Evolutionary conservation across 1,140 invertebrate genomes (phyloP).

Genomic region (Cotesia chilonis): DNA sequence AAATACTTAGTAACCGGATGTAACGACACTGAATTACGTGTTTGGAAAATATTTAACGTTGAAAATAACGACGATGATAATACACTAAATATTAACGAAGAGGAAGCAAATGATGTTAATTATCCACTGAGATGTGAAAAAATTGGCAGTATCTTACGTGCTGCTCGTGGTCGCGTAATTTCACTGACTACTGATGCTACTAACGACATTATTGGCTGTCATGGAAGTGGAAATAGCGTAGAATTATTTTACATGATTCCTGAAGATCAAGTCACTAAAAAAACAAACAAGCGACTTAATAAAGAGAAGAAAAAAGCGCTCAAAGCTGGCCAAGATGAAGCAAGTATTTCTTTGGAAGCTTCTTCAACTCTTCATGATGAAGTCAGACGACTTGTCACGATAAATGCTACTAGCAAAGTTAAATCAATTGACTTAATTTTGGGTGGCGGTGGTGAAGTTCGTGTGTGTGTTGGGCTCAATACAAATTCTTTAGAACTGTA

Average conservation of each 20-base stretch:
- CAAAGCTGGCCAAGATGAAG: constrained; percentile 64
- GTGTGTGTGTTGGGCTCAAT: constrained; percentile 70
- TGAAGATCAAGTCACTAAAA: constrained; percentile 76
- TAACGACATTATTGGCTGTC: constrained; percentile 78
- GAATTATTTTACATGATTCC: constrained; percentile 86
- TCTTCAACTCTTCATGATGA: constrained; percentile 74
- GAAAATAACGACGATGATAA: constrained; percentile 56
- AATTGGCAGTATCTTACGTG: constrained; percentile 79
- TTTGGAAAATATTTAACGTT: constrained; percentile 75
- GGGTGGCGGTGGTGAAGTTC: constrained; percentile 74
- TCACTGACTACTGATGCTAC: constrained; percentile 73
- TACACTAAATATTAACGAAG: constrained; percentile 63
- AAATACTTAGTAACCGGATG: constrained; percentile 87
- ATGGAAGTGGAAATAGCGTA: constrained; percentile 81
- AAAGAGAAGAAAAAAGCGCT: constrained; percentile 75
- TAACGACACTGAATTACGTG: constrained; percentile 82
- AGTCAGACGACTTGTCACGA: constrained; percentile 73
- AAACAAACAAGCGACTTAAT: constrained; percentile 78
- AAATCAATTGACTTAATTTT: constrained; percentile 76
- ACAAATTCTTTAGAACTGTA: constrained; percentile 78
- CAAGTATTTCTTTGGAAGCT: constrained; percentile 41
- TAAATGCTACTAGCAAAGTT: constrained; percentile 75
- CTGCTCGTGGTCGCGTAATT: constrained; percentile 77
- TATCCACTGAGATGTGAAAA: constrained; percentile 78
- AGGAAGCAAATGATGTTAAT: constrained; percentile 68